These are phyloP conservation scores for Nomada lathburiana DNA, from an alignment of 2,888 invertebrate genomes.

Conservation along the genomic window DNA sequence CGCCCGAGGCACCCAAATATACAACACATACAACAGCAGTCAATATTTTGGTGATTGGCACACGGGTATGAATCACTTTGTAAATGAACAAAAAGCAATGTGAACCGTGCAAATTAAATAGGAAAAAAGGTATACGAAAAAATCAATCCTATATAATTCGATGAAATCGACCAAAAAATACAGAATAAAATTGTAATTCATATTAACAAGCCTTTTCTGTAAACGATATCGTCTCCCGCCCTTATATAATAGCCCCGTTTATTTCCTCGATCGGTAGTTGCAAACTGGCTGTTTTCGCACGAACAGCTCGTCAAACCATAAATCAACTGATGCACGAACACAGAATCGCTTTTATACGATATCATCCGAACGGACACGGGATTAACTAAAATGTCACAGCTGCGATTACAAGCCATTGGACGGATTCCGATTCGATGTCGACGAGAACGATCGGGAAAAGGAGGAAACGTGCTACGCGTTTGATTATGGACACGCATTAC, in stretches of 20 bases:
- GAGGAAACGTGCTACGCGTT: neutral
- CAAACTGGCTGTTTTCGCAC: slow-evolving; percentile 26
- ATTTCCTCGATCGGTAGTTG: slow-evolving; percentile 14
- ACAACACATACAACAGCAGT: too few species aligned
- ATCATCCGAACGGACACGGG: slow-evolving; percentile 40
- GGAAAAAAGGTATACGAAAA: too few species aligned
- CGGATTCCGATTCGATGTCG: neutral
- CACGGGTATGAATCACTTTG: too few species aligned
- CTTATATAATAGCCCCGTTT: slow-evolving; percentile 18
- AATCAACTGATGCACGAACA: slow-evolving; percentile 37
- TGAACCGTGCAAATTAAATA: too few species aligned
- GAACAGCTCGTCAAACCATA: slow-evolving; percentile 23
- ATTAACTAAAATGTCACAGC: slow-evolving; percentile 51
- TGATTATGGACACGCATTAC: slow-evolving; percentile 5
- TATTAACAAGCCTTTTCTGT: slow-evolving; percentile 18
- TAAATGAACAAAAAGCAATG: too few species aligned
- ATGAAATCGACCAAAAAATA: too few species aligned
- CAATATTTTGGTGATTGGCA: too few species aligned
- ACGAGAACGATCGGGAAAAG: neutral
- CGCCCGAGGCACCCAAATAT: too few species aligned
- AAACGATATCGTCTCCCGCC: neutral
- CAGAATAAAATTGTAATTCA: neutral
- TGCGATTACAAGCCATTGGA: slow-evolving; percentile 34
- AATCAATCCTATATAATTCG: too few species aligned
- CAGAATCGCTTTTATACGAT: slow-evolving; percentile 47